phyloP scores from a whole-genome alignment of 2,113 vertebrate species.

The Epinephelus moara region DNA sequence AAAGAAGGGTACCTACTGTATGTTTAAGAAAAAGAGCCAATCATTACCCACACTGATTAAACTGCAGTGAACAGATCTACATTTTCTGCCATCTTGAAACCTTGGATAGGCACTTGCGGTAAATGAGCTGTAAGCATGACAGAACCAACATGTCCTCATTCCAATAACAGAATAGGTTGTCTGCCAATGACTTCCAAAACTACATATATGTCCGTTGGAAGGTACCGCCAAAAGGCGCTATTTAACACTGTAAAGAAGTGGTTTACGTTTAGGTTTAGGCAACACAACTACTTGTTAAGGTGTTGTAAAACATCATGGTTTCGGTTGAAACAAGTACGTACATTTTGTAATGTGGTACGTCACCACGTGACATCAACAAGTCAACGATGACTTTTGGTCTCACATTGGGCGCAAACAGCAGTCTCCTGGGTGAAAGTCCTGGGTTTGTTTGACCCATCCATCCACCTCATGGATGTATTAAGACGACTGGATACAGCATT shows the following conservation, averaged over 20 bases:
- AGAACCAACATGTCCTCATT: constrained; percentile 13
- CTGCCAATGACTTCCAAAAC: not conserved
- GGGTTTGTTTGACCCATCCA: no score
- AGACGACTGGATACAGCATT: no score
- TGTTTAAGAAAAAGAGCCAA: constrained; percentile 13
- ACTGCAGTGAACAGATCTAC: constrained; percentile 42
- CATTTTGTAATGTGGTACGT: no score
- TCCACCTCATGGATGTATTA: no score
- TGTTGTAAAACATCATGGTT: no score
- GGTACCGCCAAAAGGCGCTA: not conserved
- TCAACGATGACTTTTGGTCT: no score
- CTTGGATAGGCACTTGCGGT: constrained; percentile 85
- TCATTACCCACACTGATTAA: constrained; percentile 15
- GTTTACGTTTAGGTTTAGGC: not conserved
- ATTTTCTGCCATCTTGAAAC: constrained; percentile 62
- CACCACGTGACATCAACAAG: no score
- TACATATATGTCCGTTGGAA: not conserved
- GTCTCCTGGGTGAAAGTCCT: no score
- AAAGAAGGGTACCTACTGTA: not conserved
- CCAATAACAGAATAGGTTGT: not conserved
- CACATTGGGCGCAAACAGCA: no score
- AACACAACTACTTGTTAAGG: no score
- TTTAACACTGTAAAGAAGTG: not conserved
- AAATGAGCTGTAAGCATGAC: constrained; percentile 67
- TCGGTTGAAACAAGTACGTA: no score